A percentile compares a stretch with the other conserved stretches of the same genome.
Conservation (phyloP, 2,797 vertebrate species). For the Astyanax mexicanus region DNA sequence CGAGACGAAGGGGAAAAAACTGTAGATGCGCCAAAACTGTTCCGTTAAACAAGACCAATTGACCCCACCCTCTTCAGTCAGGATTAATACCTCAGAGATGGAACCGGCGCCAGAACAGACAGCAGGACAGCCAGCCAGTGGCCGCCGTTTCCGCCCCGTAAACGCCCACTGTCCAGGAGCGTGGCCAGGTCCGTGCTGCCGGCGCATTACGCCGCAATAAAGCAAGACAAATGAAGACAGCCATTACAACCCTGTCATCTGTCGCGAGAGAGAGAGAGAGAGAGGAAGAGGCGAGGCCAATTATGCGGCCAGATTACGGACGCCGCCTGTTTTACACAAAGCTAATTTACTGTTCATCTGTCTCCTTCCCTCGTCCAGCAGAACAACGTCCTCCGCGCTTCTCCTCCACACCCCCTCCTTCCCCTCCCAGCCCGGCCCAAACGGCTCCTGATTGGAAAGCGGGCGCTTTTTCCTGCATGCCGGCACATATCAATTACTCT, state of each 20-base stretch:
- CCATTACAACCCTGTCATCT: slow-evolving; percentile 60
- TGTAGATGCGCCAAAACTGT: neutral
- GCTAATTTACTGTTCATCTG: slow-evolving; percentile 66
- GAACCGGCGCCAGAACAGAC: neutral
- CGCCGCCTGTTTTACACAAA: slow-evolving; percentile 62
- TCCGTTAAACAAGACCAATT: neutral
- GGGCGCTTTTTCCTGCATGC: slow-evolving; percentile 44
- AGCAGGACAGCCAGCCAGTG: neutral
- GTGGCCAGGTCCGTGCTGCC: slow-evolving; percentile 45
- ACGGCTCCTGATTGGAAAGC: slow-evolving; percentile 52
- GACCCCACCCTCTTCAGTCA: neutral
- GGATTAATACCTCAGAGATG: neutral
- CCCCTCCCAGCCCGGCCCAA: slow-evolving; percentile 24
- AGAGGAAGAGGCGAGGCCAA: slow-evolving; percentile 54
- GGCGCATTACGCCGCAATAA: slow-evolving; percentile 59
- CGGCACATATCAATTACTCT: slow-evolving; percentile 53
- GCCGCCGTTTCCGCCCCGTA: neutral
- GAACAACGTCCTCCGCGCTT: slow-evolving; percentile 35
- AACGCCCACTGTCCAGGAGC: slow-evolving; percentile 34
- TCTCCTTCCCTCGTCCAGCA: slow-evolving; percentile 48
- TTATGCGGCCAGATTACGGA: slow-evolving; percentile 63
- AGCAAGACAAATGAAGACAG: slow-evolving; percentile 62
- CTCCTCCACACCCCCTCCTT: slow-evolving; percentile 37
- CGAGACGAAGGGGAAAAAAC: too few species aligned
- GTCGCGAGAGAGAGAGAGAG: slow-evolving; percentile 48